phyloP scores from a whole-genome alignment of 2,888 invertebrate genomes.

The Trichogramma dendrolimi region DNA sequence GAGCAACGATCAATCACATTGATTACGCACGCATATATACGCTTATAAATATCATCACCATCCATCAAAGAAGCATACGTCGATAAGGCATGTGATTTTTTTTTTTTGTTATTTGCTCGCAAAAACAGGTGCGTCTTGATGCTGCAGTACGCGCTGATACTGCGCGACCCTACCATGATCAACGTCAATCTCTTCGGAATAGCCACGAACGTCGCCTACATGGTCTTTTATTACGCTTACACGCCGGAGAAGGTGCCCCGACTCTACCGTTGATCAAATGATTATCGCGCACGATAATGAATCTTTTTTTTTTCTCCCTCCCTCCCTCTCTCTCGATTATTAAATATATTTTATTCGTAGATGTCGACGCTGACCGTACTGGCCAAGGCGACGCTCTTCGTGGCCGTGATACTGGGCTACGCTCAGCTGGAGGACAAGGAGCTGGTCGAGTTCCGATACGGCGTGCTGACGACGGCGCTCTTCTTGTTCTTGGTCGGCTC shows the following conservation, averaged over 20 bases:
- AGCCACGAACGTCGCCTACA: constrained; percentile 65
- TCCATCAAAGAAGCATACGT: too few species aligned
- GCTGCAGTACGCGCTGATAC: constrained; percentile 70
- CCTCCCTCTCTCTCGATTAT: not conserved
- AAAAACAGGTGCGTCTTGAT: constrained; percentile 65
- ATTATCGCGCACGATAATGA: too few species aligned
- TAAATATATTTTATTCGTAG: constrained; percentile 29
- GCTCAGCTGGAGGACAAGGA: constrained; percentile 63
- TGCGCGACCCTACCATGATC: constrained; percentile 73
- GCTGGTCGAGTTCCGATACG: constrained; percentile 66
- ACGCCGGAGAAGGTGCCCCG: constrained; percentile 54
- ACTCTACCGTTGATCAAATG: not conserved
- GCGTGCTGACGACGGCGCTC: constrained; percentile 65
- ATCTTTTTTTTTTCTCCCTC: too few species aligned
- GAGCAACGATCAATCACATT: too few species aligned
- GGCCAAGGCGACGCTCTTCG: constrained; percentile 57
- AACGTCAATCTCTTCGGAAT: constrained; percentile 74
- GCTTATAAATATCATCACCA: too few species aligned
- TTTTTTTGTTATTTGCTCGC: not conserved
- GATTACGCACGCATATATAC: too few species aligned
- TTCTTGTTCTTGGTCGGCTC: constrained; percentile 66
- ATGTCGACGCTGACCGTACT: constrained; percentile 40
- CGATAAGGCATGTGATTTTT: not conserved
- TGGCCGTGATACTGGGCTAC: constrained; percentile 62
- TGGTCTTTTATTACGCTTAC: constrained; percentile 65